phyloP scores from a whole-genome alignment of 37 sponge, comb jelly and placozoan genomes.

The Amphimedon queenslandica region DNA sequence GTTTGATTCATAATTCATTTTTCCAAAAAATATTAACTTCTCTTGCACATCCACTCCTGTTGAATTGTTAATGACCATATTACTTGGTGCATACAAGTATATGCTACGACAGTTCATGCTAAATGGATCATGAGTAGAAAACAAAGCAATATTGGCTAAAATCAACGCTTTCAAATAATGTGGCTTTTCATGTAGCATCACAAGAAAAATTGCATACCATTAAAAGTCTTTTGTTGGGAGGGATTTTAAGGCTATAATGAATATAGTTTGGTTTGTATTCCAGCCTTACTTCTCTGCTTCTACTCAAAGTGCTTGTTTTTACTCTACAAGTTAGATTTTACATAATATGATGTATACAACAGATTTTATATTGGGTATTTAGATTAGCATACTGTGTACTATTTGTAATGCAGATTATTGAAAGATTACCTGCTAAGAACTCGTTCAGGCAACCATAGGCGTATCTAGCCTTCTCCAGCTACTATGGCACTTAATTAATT shows the following conservation, averaged over 20 bases:
- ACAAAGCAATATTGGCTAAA: slow-evolving; percentile 18
- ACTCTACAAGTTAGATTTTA: not conserved
- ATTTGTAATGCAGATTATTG: not conserved
- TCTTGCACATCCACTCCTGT: slow-evolving; percentile 35
- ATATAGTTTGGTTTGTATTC: slow-evolving; percentile 13
- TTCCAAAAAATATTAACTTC: not conserved
- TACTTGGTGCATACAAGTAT: slow-evolving; percentile 46
- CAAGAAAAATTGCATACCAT: slow-evolving; percentile 7
- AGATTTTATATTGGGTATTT: not conserved
- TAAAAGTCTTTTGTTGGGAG: too few relatives aligned
- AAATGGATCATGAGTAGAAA: slow-evolving; percentile 5
- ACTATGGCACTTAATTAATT: too few relatives aligned
- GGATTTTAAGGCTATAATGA: too few relatives aligned
- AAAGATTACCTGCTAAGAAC: slow-evolving; percentile 1
- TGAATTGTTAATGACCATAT: slow-evolving; percentile 30
- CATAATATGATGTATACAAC: too few relatives aligned
- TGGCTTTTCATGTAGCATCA: too few relatives aligned
- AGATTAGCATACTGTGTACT: not conserved
- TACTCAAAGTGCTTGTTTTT: slow-evolving; percentile 10
- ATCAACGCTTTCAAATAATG: slow-evolving; percentile 24
- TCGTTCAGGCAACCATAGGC: slow-evolving; percentile 11
- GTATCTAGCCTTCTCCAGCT: too few relatives aligned
- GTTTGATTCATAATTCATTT: not conserved
- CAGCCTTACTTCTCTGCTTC: too few relatives aligned
- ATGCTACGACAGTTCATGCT: slow-evolving; percentile 16